Evolutionary conservation across 2,888 invertebrate genomes (phyloP), one percentile per base, ranked within the genome.

Genomic region (Clivina fossor): DNA sequence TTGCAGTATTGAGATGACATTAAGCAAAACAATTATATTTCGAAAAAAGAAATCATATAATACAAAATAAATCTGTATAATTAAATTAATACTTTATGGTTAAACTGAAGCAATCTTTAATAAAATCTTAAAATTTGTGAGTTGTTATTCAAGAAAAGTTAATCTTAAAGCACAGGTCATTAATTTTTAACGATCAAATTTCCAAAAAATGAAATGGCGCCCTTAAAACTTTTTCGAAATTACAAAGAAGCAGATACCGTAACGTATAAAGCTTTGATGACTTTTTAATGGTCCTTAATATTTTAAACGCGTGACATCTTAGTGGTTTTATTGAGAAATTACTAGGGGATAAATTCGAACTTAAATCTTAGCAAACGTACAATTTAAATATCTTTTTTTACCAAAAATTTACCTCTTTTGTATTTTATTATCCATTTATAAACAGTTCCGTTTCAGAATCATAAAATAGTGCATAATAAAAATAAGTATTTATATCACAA

Each of bases 221-320:
- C 13, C 47, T 47, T 47, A 33, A 47, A 47, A 32, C 15, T 35
- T 35, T 11, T 9, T 16, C 7, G 35, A 33, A n/a, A 28, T 16
- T 30, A 32, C 32, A 28, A 30, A 47, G 22, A 33, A 26, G 24
- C 13, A 37, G 13, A 22, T 26, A 18, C 22, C 24, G 16, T 43
- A n/a, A n/a, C 26, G 26, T 44, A n/a, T n/a, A n/a, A n/a, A n/a
- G 18, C 35, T n/a, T 40, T 50, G 50, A 50, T 40, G 50, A 50
- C 30, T 30, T 50, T 50, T 50, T 50, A 50, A 50, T 50, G 50
- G 20, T 15, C 2, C 19, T 19, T 40, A 28, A 50, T 50, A 50
- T 30, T 50, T 50, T 50, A 50, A 38, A 40, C 28, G 26, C 40
- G 16, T 50, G 50, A 50, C 50, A 50, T 30, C 15, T 30, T 9